Evolutionary conservation across 2,888 invertebrate genomes (phyloP), one percentile per base, ranked within the genome.

Genomic region (Mycogona germanica): DNA sequence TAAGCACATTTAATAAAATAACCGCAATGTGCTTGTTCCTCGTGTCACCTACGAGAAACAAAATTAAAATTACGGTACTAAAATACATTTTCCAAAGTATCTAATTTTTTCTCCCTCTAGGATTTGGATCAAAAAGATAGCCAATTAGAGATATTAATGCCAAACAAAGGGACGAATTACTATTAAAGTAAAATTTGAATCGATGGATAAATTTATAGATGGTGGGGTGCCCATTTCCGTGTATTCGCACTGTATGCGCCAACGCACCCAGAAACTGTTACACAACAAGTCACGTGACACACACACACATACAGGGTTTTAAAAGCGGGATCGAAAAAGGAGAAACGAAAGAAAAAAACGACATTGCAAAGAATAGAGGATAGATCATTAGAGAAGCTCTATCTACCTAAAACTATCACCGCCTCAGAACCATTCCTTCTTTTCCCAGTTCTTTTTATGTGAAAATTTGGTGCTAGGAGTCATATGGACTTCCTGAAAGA

Each of bases 401-500:
- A 37, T 53, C 46, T 53, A 53, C 53, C 53, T 53, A 53, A 53
- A 53, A 53, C 46, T 38, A 53, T 23, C 19, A 48, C 30, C 21
- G 53, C 35, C 32, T 53, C 53, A 53, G 53, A 53, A 53, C 53
- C 53, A 53, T 53, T 53, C 53, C 53, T 53, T 53, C 46, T 48
- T 48, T 53, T 53, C 53, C 53, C 53, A 53, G 53, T 40, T 40
- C 40, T 53, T 53, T 53, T 53, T 53, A 53, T 53, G 47, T 21
- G 46, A 38, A 53, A 40, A 48, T 53, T 53, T 53, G 53, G 28
- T 26, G 53, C 53, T 53, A 40, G 53, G 53, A 38, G 53, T 48
- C 53, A 53, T 41, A 40, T 53, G 53, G 48, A 51, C 38, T 41
- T 51, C 38, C 51, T 51, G 49, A 32, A 28, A 51, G 29, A 51